These are phyloP conservation scores for Nematostella vectensis DNA, from an alignment of 92 coral and sea anemone species.

Conservation along the genomic window DNA sequence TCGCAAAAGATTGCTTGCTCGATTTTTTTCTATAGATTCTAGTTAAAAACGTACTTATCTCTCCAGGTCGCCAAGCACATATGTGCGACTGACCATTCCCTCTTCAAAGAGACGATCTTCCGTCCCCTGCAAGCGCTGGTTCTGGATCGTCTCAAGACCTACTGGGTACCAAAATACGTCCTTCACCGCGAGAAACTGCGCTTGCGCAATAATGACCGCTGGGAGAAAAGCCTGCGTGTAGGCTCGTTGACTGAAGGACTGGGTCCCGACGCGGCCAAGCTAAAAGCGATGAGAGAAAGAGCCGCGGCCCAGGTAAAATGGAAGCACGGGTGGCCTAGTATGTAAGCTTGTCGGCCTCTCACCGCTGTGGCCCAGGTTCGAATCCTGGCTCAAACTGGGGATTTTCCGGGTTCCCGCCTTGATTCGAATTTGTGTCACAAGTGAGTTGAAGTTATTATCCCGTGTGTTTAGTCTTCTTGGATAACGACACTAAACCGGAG, in stretches of 20 bases:
- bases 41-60: no score
- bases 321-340: not conserved
- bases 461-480: no score
- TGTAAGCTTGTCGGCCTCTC: no score
- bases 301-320: constrained; percentile 1
- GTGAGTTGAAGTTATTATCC: no score
- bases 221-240: constrained; percentile 4
- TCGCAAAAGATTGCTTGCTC: no score
- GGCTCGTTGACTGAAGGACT: not conserved
- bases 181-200: constrained; percentile 40
- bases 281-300: constrained; percentile 11
- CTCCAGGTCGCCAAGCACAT: constrained; percentile 20
- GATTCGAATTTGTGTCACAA: no score
- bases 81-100: constrained; percentile 38
- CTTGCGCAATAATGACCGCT: constrained; percentile 11
- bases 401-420: no score
- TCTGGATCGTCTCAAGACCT: constrained; percentile 47
- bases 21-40: no score
- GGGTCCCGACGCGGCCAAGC: constrained; percentile 10
- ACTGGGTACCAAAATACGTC: constrained; percentile 84
- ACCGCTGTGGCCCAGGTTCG: no score
- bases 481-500: no score
- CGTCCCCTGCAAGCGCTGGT: constrained; percentile 49
- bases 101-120: constrained; percentile 69
- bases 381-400: no score